These are phyloP conservation scores for Lysiphlebus fabarum DNA, from an alignment of 1,140 invertebrate genomes.

Conservation along the genomic window DNA sequence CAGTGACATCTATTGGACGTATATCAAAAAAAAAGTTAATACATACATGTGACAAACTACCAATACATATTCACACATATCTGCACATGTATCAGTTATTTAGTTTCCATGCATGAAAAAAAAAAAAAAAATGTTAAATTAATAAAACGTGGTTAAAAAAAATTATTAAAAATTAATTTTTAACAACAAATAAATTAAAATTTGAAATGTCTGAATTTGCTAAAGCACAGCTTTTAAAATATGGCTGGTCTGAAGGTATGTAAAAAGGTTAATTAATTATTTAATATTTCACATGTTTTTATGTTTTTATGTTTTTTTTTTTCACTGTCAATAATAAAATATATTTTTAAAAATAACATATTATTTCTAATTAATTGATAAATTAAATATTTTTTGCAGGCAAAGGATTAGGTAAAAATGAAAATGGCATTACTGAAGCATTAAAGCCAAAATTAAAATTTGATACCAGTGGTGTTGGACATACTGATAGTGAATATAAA, in stretches of 20 bases:
- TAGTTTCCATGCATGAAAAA: too few species aligned
- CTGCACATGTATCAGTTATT: too few species aligned
- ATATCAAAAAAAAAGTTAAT: too few species aligned
- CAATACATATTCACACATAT: too few species aligned
- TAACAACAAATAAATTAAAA: neutral
- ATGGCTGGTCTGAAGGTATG: constrained; percentile 67
- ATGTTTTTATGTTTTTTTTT: constrained; percentile 13
- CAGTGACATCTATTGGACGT: too few species aligned
- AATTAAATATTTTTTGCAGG: constrained; percentile 53
- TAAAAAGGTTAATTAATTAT: neutral
- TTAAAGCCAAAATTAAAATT: constrained; percentile 76
- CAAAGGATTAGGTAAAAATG: constrained; percentile 75
- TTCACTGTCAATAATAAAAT: neutral
- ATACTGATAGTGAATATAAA: constrained; percentile 65
- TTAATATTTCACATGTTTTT: neutral
- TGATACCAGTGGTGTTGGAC: constrained; percentile 73
- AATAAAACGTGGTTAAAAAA: too few species aligned
- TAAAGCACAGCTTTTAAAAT: constrained; percentile 61
- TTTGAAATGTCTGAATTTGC: constrained; percentile 57
- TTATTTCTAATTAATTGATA: constrained; percentile 9
- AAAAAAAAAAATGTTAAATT: too few species aligned
- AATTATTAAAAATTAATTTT: too few species aligned
- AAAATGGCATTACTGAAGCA: constrained; percentile 70
- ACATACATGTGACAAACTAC: too few species aligned
- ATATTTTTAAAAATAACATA: neutral